These are phyloP conservation scores for Catocala sponsa DNA, from an alignment of 2,888 invertebrate genomes.

Conservation along the genomic window DNA sequence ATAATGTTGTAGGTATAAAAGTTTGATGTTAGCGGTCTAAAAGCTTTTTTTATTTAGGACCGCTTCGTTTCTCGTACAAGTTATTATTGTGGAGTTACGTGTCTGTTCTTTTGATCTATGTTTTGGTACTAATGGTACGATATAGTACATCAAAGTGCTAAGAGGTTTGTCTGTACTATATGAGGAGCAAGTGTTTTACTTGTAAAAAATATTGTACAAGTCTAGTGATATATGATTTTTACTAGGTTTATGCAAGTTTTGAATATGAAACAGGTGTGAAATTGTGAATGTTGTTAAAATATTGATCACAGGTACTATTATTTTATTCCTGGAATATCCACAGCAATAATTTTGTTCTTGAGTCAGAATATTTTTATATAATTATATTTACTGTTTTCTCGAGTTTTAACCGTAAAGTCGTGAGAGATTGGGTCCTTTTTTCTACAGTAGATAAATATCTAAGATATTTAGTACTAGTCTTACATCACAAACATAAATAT, in stretches of 20 bases:
- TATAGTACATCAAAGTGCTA: constrained; percentile 21
- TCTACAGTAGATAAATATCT: no score
- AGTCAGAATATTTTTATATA: no score
- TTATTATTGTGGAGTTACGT: constrained; percentile 28
- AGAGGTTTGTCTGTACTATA: not conserved
- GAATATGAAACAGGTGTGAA: not conserved
- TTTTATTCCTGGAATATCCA: no score
- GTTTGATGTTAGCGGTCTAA: constrained; percentile 44
- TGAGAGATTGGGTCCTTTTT: no score
- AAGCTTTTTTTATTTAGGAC: constrained; percentile 46
- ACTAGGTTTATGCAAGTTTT: not conserved
- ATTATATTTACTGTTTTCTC: no score
- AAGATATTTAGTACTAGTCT: no score
- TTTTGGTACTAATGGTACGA: constrained; percentile 19
- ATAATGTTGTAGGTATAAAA: constrained; percentile 45
- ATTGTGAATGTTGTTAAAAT: not conserved
- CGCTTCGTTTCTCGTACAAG: constrained; percentile 16
- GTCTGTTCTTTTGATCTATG: constrained; percentile 29
- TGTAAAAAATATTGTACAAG: not conserved
- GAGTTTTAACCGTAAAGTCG: no score
- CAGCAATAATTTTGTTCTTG: no score
- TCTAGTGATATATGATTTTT: no score
- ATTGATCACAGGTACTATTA: not conserved
- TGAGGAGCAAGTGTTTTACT: constrained; percentile 8
- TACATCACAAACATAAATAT: no score